Base-by-base conservation (phyloP, 2,888 invertebrate species). In the Zootermopsis nevadensis region DNA sequence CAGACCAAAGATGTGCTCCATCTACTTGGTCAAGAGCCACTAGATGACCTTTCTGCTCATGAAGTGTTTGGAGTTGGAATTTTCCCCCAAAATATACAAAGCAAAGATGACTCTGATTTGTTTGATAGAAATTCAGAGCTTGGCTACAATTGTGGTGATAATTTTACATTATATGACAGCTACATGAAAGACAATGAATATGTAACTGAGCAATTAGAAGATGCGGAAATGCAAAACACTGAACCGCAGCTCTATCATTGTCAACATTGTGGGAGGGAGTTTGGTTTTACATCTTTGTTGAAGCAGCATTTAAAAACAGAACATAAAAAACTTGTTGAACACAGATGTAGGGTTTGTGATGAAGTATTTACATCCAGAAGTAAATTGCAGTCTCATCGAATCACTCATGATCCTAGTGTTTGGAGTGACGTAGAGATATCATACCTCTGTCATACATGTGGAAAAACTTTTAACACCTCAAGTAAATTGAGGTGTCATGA, bases 41-140 rank as follows among this genome's bases (percentile, higher is more conserved):
- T 74, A 60, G 79, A 79, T 79, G 79, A 79, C n/a, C 79, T 79
- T 60, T 79, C 79, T 60, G 79, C 79, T 27, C 33, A 66, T 15
- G 79, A 79, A 60, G 35, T 79, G 10, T 79, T 79, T 35, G 79
- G n/a, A 27, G n/a, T 53, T 24, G 53, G 24, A 48, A 27, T 60
- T 60, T 0, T 60, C n/a, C 15, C 60, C 6, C n/a, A 60, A 27
- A 27, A n/a, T 69, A 33, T 19, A 33, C 30, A 33, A 15, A 31
- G 31, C 6, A 69, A 2, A 69, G 33, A 33, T 33, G 4, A 69
- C 19, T 30, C 33, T 69, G 33, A 69, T 69, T 10, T 66, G 7
- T 31, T 22, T 33, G 69, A 33, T 33, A 30, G 6, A 69, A 69
- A 33, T 7, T 69, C 19, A 0, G 69, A 33, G 8, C 6, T 69